These are phyloP conservation scores for Rhingia campestris DNA, from an alignment of 2,888 invertebrate genomes.

Conservation along the genomic window DNA sequence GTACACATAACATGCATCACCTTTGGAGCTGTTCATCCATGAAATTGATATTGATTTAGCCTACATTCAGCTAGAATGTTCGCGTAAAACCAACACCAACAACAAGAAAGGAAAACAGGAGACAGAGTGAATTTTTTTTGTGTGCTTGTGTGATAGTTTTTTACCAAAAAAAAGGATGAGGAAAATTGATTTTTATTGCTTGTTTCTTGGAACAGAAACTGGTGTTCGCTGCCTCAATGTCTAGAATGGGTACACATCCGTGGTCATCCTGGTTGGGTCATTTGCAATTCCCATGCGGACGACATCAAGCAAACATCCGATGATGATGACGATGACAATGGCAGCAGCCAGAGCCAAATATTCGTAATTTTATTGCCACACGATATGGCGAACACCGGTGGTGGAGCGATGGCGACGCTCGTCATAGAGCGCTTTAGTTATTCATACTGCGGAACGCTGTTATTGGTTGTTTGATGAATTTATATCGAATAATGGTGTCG, in stretches of 20 bases:
- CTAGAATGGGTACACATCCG: constrained; percentile 29
- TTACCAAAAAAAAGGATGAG: constrained; percentile 21
- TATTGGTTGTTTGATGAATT: constrained; percentile 59
- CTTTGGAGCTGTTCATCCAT: constrained; percentile 59
- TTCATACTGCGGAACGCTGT: constrained; percentile 34
- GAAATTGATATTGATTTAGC: constrained; percentile 71
- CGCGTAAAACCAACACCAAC: constrained; percentile 46
- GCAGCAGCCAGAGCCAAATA: constrained; percentile 52
- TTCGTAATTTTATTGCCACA: constrained; percentile 46
- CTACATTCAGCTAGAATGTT: constrained; percentile 61
- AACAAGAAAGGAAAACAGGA: background rate
- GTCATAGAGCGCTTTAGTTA: constrained; percentile 23
- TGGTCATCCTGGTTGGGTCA: constrained; percentile 38
- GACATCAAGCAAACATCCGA: constrained; percentile 25
- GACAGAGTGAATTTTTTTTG: constrained; percentile 26
- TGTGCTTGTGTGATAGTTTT: constrained; percentile 10
- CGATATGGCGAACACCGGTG: constrained; percentile 2
- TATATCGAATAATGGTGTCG: constrained; percentile 46
- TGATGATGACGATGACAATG: constrained; percentile 52
- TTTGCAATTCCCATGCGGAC: constrained; percentile 57
- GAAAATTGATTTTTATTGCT: constrained; percentile 69
- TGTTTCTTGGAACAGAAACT: constrained; percentile 54
- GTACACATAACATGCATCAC: constrained; percentile 45
- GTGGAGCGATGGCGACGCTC: background rate
- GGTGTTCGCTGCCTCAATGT: constrained; percentile 51